Percentiles rank a stretch among this genome's conserved stretches.
Conservation (phyloP, 1,140 invertebrate species). For the Cotesia chilonis region DNA sequence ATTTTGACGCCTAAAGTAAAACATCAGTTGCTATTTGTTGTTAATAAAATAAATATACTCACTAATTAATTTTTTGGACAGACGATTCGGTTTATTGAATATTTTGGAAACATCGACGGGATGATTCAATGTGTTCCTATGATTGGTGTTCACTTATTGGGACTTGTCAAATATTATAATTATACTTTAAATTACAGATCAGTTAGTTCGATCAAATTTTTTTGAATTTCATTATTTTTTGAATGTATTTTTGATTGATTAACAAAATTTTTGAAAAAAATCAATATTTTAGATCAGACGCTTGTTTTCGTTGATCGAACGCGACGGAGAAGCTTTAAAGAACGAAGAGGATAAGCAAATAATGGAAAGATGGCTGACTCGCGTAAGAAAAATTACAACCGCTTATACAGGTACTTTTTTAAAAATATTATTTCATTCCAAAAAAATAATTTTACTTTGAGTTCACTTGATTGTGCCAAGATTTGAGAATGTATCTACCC, state of each 20-base stretch:
- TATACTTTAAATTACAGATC: background rate
- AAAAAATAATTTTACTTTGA: no score
- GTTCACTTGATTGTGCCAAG: no score
- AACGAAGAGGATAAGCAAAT: background rate
- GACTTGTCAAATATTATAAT: slow-evolving; percentile 17
- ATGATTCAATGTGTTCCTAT: slow-evolving; percentile 33
- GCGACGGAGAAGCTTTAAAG: slow-evolving; percentile 22
- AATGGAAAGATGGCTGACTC: slow-evolving; percentile 9
- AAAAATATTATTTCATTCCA: no score
- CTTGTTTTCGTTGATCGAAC: slow-evolving; percentile 13
- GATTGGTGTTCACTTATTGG: slow-evolving; percentile 23
- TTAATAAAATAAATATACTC: no score
- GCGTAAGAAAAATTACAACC: slow-evolving; percentile 1
- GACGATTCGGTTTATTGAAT: slow-evolving; percentile 24
- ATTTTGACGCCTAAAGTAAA: slow-evolving; percentile 24
- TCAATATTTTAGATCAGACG: slow-evolving; percentile 1
- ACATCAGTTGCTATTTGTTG: no score
- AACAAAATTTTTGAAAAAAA: background rate
- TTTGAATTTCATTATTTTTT: background rate
- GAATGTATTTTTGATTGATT: background rate
- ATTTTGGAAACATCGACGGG: slow-evolving; percentile 6
- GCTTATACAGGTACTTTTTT: slow-evolving; percentile 16
- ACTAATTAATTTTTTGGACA: background rate
- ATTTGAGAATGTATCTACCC: background rate
- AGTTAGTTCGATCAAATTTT: slow-evolving; percentile 10